Percentiles rank a stretch among this genome's conserved stretches.
These are phyloP conservation scores for Dryomyza anilis DNA, from an alignment of 2,888 invertebrate species.

Conservation along the genomic window DNA sequence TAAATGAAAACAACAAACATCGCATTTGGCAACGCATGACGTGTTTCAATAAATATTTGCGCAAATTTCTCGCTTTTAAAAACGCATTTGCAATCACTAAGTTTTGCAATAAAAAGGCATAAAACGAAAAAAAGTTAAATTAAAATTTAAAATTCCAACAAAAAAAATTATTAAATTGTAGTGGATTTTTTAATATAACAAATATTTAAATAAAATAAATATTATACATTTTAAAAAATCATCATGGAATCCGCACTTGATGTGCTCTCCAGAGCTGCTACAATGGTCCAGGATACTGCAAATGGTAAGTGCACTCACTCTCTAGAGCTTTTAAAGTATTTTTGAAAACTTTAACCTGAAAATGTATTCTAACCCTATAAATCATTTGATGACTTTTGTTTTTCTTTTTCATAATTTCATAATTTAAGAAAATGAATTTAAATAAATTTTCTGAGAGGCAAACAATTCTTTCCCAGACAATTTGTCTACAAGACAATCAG, in stretches of 20 bases:
- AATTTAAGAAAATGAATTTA: neutral
- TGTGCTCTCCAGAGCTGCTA: slow-evolving; percentile 85
- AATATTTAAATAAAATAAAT: no score
- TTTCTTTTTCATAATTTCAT: neutral
- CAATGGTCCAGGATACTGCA: slow-evolving; percentile 80
- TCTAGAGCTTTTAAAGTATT: neutral
- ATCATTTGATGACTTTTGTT: neutral
- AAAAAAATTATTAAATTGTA: no score
- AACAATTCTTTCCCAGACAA: no score
- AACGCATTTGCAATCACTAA: neutral
- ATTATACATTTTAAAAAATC: neutral
- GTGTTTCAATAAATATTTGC: no score
- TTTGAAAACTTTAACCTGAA: neutral
- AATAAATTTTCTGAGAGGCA: no score
- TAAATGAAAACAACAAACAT: no score
- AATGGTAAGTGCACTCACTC: slow-evolving; percentile 50
- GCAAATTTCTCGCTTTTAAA: neutral
- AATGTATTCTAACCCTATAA: neutral
- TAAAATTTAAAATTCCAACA: no score
- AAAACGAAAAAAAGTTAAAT: no score
- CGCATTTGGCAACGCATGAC: neutral
- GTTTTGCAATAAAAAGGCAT: no score
- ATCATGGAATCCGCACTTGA: slow-evolving; percentile 81
- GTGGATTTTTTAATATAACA: no score
- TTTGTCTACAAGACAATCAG: no score